Conservation (phyloP, 1,140 invertebrate genomes). For the Eueides isabella region DNA sequence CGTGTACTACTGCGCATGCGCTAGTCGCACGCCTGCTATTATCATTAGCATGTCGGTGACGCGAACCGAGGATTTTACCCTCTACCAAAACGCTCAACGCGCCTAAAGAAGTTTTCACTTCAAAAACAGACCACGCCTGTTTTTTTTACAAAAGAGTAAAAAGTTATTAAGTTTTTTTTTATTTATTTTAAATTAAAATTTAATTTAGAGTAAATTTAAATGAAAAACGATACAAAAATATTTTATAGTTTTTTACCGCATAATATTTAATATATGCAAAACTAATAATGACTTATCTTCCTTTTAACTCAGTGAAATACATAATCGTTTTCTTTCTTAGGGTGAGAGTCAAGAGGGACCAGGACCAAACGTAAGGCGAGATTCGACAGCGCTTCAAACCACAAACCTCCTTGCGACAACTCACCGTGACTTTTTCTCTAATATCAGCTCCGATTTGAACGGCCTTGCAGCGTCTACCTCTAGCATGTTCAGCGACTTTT, state of each 20-base stretch:
- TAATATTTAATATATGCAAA: neutral
- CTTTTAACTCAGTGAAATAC: neutral
- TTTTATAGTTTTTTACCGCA: neutral
- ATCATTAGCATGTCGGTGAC: too few relatives aligned
- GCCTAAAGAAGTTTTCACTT: too few relatives aligned
- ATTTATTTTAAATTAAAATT: too few relatives aligned
- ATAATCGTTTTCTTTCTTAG: conserved; percentile 35
- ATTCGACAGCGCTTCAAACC: conserved; percentile 77
- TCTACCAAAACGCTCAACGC: too few relatives aligned
- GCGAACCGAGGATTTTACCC: too few relatives aligned
- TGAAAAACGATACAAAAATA: too few relatives aligned
- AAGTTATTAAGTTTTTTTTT: too few relatives aligned
- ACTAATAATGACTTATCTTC: neutral
- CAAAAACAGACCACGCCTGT: too few relatives aligned
- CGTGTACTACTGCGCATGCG: too few relatives aligned
- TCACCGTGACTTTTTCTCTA: conserved; percentile 92
- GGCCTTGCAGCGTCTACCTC: conserved; percentile 94
- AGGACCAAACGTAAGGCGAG: conserved; percentile 55
- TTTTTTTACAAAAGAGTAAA: too few relatives aligned
- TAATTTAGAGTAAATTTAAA: too few relatives aligned
- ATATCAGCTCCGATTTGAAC: conserved; percentile 94
- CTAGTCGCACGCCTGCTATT: too few relatives aligned
- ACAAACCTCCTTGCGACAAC: conserved; percentile 74
- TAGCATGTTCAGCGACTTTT: conserved; percentile 95
- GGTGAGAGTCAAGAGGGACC: conserved; percentile 67